Evolutionary conservation across 2,113 vertebrate species (phyloP).

Genomic region (Bos javanicus): DNA sequence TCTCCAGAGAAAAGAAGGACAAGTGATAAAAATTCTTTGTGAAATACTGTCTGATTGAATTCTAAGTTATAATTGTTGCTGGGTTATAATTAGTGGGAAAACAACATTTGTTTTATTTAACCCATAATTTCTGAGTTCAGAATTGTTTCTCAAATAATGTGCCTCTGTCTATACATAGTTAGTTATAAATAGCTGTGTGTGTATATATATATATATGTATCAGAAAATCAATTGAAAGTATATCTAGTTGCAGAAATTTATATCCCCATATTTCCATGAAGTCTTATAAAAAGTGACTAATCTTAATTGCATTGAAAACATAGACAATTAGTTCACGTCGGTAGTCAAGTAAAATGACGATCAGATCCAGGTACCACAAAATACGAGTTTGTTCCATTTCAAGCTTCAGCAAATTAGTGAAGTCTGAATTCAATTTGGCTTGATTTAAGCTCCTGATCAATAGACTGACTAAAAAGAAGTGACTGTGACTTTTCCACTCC

Average conservation of each 20-base stretch:
- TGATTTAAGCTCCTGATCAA: background rate
- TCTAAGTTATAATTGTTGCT: background rate
- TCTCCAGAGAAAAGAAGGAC: background rate
- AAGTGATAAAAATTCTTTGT: background rate
- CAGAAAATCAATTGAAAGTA: background rate
- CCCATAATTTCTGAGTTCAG: background rate
- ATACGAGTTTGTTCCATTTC: background rate
- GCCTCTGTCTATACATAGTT: background rate
- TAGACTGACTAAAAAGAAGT: background rate
- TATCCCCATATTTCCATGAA: background rate
- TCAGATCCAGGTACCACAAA: background rate
- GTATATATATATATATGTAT: too few relatives aligned
- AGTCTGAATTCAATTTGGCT: constrained; percentile 24
- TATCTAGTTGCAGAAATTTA: background rate
- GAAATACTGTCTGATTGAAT: background rate
- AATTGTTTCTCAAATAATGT: background rate
- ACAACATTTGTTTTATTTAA: background rate
- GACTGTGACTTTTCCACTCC: background rate
- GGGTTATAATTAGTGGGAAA: background rate
- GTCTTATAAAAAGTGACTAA: background rate
- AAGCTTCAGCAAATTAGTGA: constrained; percentile 27
- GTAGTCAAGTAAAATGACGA: background rate
- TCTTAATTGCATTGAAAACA: background rate
- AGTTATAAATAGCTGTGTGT: background rate
- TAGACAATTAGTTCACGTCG: background rate